These are phyloP conservation scores for Celastrina argiolus DNA, from an alignment of 2,888 invertebrate species.

Conservation along the genomic window DNA sequence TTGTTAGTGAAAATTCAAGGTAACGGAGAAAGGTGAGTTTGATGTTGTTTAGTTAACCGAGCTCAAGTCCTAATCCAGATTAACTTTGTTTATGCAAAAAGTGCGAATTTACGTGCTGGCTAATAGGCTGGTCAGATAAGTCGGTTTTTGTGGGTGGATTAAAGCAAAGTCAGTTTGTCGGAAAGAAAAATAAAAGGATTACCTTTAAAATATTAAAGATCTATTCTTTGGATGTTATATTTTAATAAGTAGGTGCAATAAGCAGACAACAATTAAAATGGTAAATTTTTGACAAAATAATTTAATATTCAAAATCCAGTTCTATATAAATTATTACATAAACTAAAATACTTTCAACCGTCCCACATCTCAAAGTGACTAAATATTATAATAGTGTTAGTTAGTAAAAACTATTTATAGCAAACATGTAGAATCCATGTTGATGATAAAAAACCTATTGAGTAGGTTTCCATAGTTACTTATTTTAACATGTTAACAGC, in stretches of 20 bases:
- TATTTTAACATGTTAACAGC: too few relatives aligned
- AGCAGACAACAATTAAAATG: neutral
- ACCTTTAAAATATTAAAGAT: neutral
- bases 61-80: slow-evolving; percentile 56
- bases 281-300: too few relatives aligned
- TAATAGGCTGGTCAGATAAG: slow-evolving; percentile 53
- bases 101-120: slow-evolving; percentile 60
- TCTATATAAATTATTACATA: too few relatives aligned
- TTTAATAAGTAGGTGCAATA: slow-evolving; percentile 2
- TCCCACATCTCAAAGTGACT: too few relatives aligned
- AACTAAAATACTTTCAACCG: too few relatives aligned
- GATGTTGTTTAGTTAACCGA: slow-evolving; percentile 64
- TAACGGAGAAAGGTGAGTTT: slow-evolving; percentile 37
- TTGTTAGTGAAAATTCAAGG: slow-evolving; percentile 52
- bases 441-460: too few relatives aligned
- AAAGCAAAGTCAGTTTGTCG: neutral
- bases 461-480: too few relatives aligned
- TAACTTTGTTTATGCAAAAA: slow-evolving; percentile 64
- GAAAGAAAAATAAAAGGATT: slow-evolving; percentile 4
- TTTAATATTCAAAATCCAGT: too few relatives aligned
- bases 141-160: slow-evolving; percentile 28
- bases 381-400: too few relatives aligned
- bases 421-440: too few relatives aligned
- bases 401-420: too few relatives aligned
- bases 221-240: neutral